Evolutionary conservation across 2,888 invertebrate species (phyloP).

Genomic region (Clostera curtula): DNA sequence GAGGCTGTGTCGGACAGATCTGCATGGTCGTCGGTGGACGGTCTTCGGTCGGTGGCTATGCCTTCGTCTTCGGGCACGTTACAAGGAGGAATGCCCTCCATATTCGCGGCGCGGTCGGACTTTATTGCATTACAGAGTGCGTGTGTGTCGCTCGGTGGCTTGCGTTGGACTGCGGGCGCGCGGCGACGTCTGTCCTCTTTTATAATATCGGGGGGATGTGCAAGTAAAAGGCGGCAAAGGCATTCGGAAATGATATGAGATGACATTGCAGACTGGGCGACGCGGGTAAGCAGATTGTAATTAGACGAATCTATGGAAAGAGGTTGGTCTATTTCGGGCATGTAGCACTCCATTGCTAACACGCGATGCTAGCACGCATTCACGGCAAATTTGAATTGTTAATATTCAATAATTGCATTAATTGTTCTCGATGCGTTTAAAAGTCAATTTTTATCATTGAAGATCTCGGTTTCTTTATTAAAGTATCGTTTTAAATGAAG

Average conservation of each 20-base stretch:
- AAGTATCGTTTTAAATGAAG: not conserved
- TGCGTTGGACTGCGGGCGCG: constrained; percentile 66
- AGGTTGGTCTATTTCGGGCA: constrained; percentile 16
- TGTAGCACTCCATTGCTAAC: constrained; percentile 2
- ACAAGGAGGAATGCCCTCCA: constrained; percentile 60
- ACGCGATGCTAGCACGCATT: constrained; percentile 16
- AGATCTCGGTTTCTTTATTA: not conserved
- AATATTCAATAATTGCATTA: constrained; percentile 9
- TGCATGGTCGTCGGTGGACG: constrained; percentile 76
- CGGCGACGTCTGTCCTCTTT: constrained; percentile 47
- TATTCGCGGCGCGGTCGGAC: constrained; percentile 41
- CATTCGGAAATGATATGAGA: constrained; percentile 50
- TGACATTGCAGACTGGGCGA: constrained; percentile 59
- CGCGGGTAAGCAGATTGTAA: constrained; percentile 20
- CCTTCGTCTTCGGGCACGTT: constrained; percentile 62
- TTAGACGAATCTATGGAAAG: constrained; percentile 16
- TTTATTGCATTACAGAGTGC: constrained; percentile 56
- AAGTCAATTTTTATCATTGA: not conserved
- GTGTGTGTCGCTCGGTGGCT: constrained; percentile 58
- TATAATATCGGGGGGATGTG: constrained; percentile 67
- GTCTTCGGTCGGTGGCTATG: constrained; percentile 63
- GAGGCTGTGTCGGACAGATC: constrained; percentile 81
- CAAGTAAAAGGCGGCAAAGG: constrained; percentile 52
- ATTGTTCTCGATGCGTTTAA: constrained; percentile 2
- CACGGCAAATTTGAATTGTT: too few relatives aligned